Percentiles rank a stretch among this genome's conserved stretches.
Evolutionary conservation across 1,140 invertebrate genomes (phyloP).

Genomic region (Drosophila novamexicana): DNA sequence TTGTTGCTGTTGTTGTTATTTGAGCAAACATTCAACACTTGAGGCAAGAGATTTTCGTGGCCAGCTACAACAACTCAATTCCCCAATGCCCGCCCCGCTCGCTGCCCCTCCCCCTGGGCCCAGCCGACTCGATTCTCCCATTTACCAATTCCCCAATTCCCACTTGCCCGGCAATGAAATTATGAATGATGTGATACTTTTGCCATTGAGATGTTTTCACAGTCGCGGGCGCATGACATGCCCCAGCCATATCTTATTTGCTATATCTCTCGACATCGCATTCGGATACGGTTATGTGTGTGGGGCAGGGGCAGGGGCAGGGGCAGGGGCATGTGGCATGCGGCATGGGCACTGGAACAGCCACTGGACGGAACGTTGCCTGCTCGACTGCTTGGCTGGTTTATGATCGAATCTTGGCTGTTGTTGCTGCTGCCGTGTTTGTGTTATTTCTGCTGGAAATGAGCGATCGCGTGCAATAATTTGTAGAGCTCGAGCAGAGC

Average conservation of each 20-base stretch:
- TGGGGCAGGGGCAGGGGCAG: no score
- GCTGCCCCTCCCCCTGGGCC: not conserved
- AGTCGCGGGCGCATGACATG: slow-evolving; percentile 78
- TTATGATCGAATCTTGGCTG: slow-evolving; percentile 51
- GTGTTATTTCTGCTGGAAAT: slow-evolving; percentile 83
- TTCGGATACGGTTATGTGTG: slow-evolving; percentile 38
- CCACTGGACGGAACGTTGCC: slow-evolving; percentile 34
- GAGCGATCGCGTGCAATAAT: slow-evolving; percentile 83
- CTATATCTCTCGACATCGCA: slow-evolving; percentile 77
- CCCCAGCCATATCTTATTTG: slow-evolving; percentile 81
- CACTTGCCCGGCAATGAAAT: slow-evolving; percentile 74
- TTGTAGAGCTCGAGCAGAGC: slow-evolving; percentile 66
- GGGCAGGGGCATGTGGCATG: no score
- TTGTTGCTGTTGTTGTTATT: slow-evolving; percentile 73
- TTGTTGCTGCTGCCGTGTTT: slow-evolving; percentile 72
- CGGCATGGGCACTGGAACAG: slow-evolving; percentile 1
- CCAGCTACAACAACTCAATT: slow-evolving; percentile 81
- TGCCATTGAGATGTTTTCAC: slow-evolving; percentile 84
- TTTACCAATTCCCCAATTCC: slow-evolving; percentile 35
- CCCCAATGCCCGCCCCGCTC: slow-evolving; percentile 10
- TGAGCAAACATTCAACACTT: slow-evolving; percentile 83
- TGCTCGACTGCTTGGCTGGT: slow-evolving; percentile 23
- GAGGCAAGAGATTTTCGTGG: slow-evolving; percentile 80
- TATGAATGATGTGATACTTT: slow-evolving; percentile 84
- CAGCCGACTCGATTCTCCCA: not conserved